Evolutionary conservation across 1,140 invertebrate genomes (phyloP), one percentile per base, ranked within the genome.

Genomic region (Drosophila chauvacae): DNA sequence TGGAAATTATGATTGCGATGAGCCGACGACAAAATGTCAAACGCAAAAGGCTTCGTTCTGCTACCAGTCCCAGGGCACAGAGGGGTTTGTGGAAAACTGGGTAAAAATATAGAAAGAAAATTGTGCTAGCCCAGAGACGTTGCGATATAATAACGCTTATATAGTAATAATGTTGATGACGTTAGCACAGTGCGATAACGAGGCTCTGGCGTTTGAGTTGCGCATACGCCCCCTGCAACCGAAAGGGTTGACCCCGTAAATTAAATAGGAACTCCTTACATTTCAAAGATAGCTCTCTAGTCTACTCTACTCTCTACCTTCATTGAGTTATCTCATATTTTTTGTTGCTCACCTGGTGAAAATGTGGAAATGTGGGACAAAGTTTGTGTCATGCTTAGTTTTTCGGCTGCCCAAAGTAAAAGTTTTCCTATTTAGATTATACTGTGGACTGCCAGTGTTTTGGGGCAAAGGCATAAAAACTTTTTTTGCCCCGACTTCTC

Each of bases 1-100:
- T 90, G 81, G 62, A 85, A 90, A 88, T 90, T 90, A 85, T 90
- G 85, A 88, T 90, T 90, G 78, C 81, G 74, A 90, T 84, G 81
- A 90, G 85, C 61, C 63, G 81, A 84, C 81, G 84, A 90, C 78
- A 90, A 79, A 90, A 88, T 85, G 85, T 88, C 78, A 88, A 64
- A 85, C 61, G 64, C 69, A 81, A 87, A 79, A 48, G 33, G 69
- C 53, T 64, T 59, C 64, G 13, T 57, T 50, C 63, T 66, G 13
- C 23, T 44, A 37, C 20, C 23, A 7, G 44, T 72, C 68, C 68
- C 53, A 37, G 7, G 28, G 35, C 2, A 3, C 33, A 20, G 23
- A 20, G 14, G 6, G 33, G 11, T 18, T 42, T n/a, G 18, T 14
- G 18, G 20, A 18, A 26, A 42, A 4, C 18, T 20, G 50, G 16